Conservation (phyloP, 2,888 invertebrate species). For the Blastobasis adustella region DNA sequence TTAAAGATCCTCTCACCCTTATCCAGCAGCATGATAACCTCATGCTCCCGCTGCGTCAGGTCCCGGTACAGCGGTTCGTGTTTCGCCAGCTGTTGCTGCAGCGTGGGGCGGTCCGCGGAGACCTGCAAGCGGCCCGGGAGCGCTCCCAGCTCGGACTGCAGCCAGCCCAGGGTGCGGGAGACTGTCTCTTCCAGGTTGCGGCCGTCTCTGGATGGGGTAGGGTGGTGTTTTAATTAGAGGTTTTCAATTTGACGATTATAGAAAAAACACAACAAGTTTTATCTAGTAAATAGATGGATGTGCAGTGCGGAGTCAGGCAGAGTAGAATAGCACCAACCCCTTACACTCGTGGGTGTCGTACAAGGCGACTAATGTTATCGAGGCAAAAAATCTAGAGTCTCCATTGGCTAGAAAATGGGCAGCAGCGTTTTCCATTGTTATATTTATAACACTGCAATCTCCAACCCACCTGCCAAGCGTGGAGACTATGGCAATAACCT, state of each 20-base stretch:
- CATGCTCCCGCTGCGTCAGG: constrained; percentile 91
- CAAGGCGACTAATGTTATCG: too few species aligned
- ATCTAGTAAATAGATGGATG: neutral
- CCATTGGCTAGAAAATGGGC: too few species aligned
- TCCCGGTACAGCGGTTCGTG: constrained; percentile 94
- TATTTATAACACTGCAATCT: too few species aligned
- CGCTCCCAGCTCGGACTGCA: constrained; percentile 85
- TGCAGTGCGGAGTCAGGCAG: too few species aligned
- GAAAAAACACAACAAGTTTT: neutral
- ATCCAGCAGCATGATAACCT: constrained; percentile 94
- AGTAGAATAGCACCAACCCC: too few species aligned
- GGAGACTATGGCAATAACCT: too few species aligned
- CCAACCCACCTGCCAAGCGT: too few species aligned
- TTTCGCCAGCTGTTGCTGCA: constrained; percentile 90
- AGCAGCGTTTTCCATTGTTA: too few species aligned
- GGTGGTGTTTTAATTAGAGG: too few species aligned
- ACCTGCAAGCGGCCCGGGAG: constrained; percentile 86
- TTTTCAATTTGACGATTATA: too few species aligned
- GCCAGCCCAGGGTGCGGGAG: constrained; percentile 92
- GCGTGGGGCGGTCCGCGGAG: constrained; percentile 87
- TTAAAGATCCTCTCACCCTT: constrained; percentile 75
- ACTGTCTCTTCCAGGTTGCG: constrained; percentile 93
- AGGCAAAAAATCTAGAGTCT: too few species aligned
- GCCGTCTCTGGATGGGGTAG: constrained; percentile 78
- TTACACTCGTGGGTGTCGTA: too few species aligned